A percentile compares a stretch with the other conserved stretches of the same genome.
Evolutionary conservation across 2,888 invertebrate genomes (phyloP).

Genomic region (Argyresthia goedartella): DNA sequence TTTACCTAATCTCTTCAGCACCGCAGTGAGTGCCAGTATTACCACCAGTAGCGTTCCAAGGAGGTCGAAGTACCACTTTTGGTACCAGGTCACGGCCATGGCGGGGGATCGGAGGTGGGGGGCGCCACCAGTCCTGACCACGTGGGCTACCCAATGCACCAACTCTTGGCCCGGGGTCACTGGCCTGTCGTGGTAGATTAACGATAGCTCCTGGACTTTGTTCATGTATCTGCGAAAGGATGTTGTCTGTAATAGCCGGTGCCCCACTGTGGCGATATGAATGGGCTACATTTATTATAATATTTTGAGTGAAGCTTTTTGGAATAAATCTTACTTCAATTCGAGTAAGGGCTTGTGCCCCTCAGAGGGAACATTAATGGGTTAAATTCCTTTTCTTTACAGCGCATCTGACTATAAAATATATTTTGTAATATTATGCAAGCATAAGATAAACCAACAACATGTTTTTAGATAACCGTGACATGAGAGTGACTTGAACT

Average conservation of each 20-base stretch:
- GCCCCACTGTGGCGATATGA: no score
- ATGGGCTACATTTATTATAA: no score
- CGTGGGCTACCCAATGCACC: slow-evolving; percentile 39
- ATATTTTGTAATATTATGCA: no score
- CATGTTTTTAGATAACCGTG: no score
- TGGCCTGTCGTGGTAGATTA: slow-evolving; percentile 31
- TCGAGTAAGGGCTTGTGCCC: no score
- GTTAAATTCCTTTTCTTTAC: no score
- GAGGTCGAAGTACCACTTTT: slow-evolving; percentile 34
- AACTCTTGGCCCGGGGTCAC: slow-evolving; percentile 25
- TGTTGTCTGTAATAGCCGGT: neutral
- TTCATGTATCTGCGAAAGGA: slow-evolving; percentile 24
- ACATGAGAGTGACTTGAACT: no score
- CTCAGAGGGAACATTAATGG: no score
- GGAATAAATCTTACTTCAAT: no score
- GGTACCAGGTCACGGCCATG: slow-evolving; percentile 28
- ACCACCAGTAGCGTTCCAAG: slow-evolving; percentile 12
- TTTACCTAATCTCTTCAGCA: neutral
- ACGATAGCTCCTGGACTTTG: slow-evolving; percentile 27
- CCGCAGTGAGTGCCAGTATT: neutral
- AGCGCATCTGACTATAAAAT: no score
- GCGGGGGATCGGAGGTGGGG: slow-evolving; percentile 32
- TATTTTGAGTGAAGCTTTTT: no score
- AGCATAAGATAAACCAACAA: no score
- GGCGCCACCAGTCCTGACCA: slow-evolving; percentile 31